Evolutionary conservation across 2,888 invertebrate genomes (phyloP), one percentile per base, ranked within the genome.

Genomic region (Metalampra italica): DNA sequence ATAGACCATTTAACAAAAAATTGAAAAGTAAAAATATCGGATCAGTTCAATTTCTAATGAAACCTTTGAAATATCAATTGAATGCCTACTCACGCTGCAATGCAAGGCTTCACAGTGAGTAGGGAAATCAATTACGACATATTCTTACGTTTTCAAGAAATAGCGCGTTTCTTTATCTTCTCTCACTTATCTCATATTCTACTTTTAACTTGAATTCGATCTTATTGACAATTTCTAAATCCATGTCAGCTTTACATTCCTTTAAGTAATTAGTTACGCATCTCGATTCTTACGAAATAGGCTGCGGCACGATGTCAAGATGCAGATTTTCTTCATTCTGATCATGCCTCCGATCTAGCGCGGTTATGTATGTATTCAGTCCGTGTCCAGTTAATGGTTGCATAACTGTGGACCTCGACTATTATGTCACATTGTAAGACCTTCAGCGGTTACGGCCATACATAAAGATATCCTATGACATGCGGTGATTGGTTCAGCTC

Each of bases 341-440:
- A 43, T 44, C 48, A 44, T 48, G 36, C 36, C 36, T 42, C n/a
- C 11, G 14, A 14, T 42, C 42, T 29, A 14, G 3, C 15, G n/a
- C 5, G 39, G 52, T 54, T 52, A 47, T 48, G 53, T 63, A 59
- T 62, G 59, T 65, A 72, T 71, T 71, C 71, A 65, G 63, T 59
- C 46, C 55, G 59, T 60, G 64, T 66, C 43, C 54, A 54, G 51
- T 53, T 52, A 57, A 48, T 45, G 43, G 46, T 65, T 65, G 64
- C 64, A 66, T 66, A 70, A 69, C 22, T 22, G 42, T 50, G 37
- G 49, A 44, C 43, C 34, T 47, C 37, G 47, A 52, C 55, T 54
- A 59, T 66, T 63, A 62, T 64, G 58, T 58, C 56, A 59, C 45
- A 48, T 46, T 32, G 9, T 45, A 42, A 54, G 56, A 52, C 59